These are phyloP conservation scores for Euwallacea fornicatus DNA, from an alignment of 1,140 invertebrate species.

Conservation along the genomic window DNA sequence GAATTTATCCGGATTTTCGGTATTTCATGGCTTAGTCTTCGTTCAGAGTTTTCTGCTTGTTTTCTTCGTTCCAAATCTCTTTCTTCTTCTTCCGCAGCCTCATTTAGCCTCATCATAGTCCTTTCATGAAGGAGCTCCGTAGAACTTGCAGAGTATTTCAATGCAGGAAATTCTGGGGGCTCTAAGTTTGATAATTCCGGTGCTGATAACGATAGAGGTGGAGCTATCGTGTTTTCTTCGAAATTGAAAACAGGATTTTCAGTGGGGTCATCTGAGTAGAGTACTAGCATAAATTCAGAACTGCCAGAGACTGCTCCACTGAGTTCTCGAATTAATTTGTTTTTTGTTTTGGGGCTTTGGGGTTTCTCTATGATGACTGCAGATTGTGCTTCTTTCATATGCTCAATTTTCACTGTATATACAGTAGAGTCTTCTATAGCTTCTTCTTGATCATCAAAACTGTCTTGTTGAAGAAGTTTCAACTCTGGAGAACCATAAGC, in stretches of 20 bases:
- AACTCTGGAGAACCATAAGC: slow-evolving; percentile 51
- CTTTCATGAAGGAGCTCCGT: slow-evolving; percentile 77
- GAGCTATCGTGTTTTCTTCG: slow-evolving; percentile 54
- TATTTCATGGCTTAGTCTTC: slow-evolving; percentile 42
- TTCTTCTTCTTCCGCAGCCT: slow-evolving; percentile 72
- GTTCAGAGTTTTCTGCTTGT: slow-evolving; percentile 26
- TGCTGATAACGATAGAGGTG: slow-evolving; percentile 76
- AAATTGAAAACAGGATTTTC: slow-evolving; percentile 48
- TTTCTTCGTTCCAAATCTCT: slow-evolving; percentile 56
- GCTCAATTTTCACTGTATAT: slow-evolving; percentile 38
- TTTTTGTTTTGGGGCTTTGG: slow-evolving; percentile 38
- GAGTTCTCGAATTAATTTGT: slow-evolving; percentile 40
- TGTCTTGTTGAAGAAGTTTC: slow-evolving; percentile 43
- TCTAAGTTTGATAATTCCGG: slow-evolving; percentile 67
- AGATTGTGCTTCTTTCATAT: slow-evolving; percentile 5
- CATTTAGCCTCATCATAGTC: slow-evolving; percentile 76
- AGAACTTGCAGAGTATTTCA: slow-evolving; percentile 76
- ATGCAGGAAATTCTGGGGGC: slow-evolving; percentile 57
- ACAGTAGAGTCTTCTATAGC: neutral
- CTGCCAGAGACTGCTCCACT: slow-evolving; percentile 54
- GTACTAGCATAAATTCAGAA: slow-evolving; percentile 78
- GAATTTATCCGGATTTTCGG: slow-evolving; percentile 52
- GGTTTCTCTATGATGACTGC: slow-evolving; percentile 5
- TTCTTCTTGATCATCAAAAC: neutral
- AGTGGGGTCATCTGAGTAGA: slow-evolving; percentile 67